These are phyloP conservation scores for Pseudoatta argentina DNA, from an alignment of 1,140 invertebrate genomes.

Conservation along the genomic window DNA sequence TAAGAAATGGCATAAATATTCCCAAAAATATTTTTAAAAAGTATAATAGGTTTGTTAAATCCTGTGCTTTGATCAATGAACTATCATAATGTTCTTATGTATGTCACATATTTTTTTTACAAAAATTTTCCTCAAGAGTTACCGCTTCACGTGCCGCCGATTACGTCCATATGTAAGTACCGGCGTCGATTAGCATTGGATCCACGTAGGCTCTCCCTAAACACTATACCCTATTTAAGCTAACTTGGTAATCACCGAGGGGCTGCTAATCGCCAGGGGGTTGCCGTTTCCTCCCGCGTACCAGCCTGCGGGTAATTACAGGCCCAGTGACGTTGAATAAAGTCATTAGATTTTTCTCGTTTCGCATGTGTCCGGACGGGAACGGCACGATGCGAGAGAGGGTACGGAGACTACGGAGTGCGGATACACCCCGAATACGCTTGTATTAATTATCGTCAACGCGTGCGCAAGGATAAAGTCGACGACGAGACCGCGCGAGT, in stretches of 20 bases:
- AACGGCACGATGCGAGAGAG: background rate
- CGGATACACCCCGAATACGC: constrained; percentile 32
- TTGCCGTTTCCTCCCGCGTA: constrained; percentile 73
- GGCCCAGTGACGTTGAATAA: constrained; percentile 84
- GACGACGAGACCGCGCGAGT: background rate
- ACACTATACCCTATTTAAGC: constrained; percentile 84
- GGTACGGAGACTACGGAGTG: background rate
- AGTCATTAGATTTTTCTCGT: constrained; percentile 83
- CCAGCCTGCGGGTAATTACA: constrained; percentile 85
- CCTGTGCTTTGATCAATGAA: background rate
- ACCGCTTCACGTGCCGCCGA: background rate
- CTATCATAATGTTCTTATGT: background rate
- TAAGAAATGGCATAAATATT: background rate
- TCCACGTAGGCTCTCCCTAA: constrained; percentile 81
- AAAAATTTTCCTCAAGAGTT: constrained; percentile 15
- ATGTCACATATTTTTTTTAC: background rate
- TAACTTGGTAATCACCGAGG: constrained; percentile 85
- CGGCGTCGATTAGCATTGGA: constrained; percentile 75
- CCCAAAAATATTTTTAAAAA: background rate
- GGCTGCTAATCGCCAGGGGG: constrained; percentile 83
- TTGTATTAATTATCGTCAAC: constrained; percentile 70
- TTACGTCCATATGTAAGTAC: constrained; percentile 60
- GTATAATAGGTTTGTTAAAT: background rate
- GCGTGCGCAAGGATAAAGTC: background rate
- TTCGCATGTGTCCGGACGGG: constrained; percentile 29